Evolutionary conservation across 1,140 invertebrate genomes (phyloP), one percentile per base, ranked within the genome.

Genomic region (Proales similis): DNA sequence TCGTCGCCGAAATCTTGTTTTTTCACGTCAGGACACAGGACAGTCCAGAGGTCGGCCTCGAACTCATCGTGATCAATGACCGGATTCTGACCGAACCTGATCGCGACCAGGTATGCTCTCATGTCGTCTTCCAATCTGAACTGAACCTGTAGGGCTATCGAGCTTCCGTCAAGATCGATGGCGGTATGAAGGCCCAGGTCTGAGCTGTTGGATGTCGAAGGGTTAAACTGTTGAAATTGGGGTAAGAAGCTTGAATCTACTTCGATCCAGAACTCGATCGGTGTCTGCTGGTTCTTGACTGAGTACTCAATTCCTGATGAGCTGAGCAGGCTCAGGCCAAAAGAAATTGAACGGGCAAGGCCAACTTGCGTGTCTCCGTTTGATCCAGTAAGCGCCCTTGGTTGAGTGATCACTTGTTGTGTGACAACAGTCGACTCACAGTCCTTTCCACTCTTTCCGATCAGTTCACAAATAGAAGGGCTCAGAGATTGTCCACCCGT

Each of bases 291-390:
- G 9, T 29, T 11, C 38, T 30, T 29, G n/a, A 62, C 48, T 46
- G n/a, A 45, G 38, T 46, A 47, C 36, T 46, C 39, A n/a, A 11
- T 46, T 30, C 48, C 39, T 7, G 46, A 14, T 20, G 24, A 19
- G 24, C 38, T 26, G 14, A 62, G 48, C 22, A 62, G 48, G 30
- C 36, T 62, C 29, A 62, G 26, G 26, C 57, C 45, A 1, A 57
- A 26, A 22, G 51, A 57, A 57, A 42, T 57, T n/a, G 51, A 57
- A 1, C n/a, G n/a, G n/a, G n/a, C n/a, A n/a, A 57, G 24, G 22
- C 51, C 51, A 24, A 57, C 45, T 26, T 42, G 26, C 6, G 51
- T 57, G 14, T 57, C 36, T 19, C 45, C 45, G 45, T 57, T 24
- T 42, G 36, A 42, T 42, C 51, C 51, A 42, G 24, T 39, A 11